Evolutionary conservation across 2,888 invertebrate genomes (phyloP).

Genomic region (Aelia acuminata): DNA sequence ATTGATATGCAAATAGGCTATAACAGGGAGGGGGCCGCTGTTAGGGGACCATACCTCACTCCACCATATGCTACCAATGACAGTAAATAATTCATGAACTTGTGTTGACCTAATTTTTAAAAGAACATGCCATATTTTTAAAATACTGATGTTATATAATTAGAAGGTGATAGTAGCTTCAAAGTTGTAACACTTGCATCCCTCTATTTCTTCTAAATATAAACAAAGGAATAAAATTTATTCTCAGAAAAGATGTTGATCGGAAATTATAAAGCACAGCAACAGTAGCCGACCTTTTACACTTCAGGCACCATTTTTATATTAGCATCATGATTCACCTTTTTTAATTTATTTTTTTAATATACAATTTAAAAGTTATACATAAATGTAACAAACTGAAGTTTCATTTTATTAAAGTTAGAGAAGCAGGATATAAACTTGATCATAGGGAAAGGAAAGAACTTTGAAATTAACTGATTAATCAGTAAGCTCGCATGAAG

Average conservation of each 20-base stretch:
- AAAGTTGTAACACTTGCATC: too few species aligned
- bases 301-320: background rate
- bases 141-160: too few species aligned
- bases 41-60: background rate
- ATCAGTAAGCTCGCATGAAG: background rate
- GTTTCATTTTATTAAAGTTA: too few species aligned
- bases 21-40: constrained; percentile 38
- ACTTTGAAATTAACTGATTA: too few species aligned
- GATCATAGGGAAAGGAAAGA: too few species aligned
- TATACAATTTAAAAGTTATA: too few species aligned
- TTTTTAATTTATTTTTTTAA: too few species aligned
- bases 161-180: too few species aligned
- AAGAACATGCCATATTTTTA: background rate
- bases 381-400: too few species aligned
- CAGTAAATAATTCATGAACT: constrained; percentile 9
- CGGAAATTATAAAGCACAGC: background rate
- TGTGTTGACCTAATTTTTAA: background rate
- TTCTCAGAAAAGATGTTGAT: background rate
- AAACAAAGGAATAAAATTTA: background rate
- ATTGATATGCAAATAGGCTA: constrained; percentile 52
- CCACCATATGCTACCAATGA: constrained; percentile 32
- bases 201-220: too few species aligned
- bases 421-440: too few species aligned
- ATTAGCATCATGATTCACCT: too few species aligned
- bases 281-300: background rate